Percentiles rank a stretch among this genome's conserved stretches.
These are phyloP conservation scores for Cabera pusaria DNA, from an alignment of 2,888 invertebrate genomes.

Conservation along the genomic window DNA sequence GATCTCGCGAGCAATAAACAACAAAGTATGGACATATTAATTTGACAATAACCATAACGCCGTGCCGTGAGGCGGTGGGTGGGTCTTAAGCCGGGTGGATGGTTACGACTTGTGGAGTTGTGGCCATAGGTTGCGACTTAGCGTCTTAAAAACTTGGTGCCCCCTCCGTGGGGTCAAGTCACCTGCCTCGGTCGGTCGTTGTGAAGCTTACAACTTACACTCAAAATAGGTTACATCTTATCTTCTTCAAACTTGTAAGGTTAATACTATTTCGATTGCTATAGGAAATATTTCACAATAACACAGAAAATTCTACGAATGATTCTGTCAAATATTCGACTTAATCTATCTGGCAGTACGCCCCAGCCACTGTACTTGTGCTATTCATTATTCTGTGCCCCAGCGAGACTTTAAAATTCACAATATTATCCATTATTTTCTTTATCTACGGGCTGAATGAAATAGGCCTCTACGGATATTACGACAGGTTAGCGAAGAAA, in stretches of 20 bases:
- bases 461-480: slow-evolving; percentile 31
- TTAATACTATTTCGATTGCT: slow-evolving; percentile 29
- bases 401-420: not conserved
- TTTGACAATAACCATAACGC: slow-evolving; percentile 55
- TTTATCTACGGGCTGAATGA: slow-evolving; percentile 24
- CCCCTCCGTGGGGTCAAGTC: slow-evolving; percentile 33
- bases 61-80: slow-evolving; percentile 18
- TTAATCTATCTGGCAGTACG: slow-evolving; percentile 11
- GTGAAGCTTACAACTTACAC: slow-evolving; percentile 2
- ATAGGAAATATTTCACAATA: no score
- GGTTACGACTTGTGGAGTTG: slow-evolving; percentile 13
- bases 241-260: slow-evolving; percentile 7
- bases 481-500: no score
- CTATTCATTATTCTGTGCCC: no score
- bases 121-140: slow-evolving; percentile 29
- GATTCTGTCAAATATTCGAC: no score
- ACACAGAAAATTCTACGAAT: no score
- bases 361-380: no score
- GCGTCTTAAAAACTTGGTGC: slow-evolving; percentile 44
- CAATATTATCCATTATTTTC: slow-evolving; percentile 3
- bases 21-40: slow-evolving; percentile 61
- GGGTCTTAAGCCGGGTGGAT: slow-evolving; percentile 17
- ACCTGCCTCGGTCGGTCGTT: slow-evolving; percentile 25
- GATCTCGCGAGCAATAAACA: slow-evolving; percentile 53
- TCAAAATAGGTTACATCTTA: slow-evolving; percentile 11